Percentiles rank a stretch among this genome's conserved stretches.
Evolutionary conservation across 2,888 invertebrate genomes (phyloP).

Genomic region (Andricus curvator): DNA sequence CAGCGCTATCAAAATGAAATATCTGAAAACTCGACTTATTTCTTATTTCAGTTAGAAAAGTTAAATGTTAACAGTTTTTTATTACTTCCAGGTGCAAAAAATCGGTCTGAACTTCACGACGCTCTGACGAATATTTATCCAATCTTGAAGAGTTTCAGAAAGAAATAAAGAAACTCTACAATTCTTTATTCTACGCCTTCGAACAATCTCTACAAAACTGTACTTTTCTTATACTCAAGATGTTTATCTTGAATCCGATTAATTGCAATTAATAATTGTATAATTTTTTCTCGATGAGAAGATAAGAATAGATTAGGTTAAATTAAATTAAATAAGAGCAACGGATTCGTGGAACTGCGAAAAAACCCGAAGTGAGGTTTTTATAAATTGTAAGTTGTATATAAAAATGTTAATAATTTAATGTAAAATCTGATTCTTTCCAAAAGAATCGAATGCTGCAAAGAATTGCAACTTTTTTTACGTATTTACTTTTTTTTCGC

Average conservation of each 20-base stretch:
- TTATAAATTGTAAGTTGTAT: neutral
- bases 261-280: neutral
- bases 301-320: neutral
- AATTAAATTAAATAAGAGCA: neutral
- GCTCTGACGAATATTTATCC: slow-evolving; percentile 97
- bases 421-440: neutral
- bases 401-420: neutral
- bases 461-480: neutral
- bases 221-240: neutral
- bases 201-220: neutral
- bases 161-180: slow-evolving; percentile 79
- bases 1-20: too few species aligned
- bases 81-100: slow-evolving; percentile 89
- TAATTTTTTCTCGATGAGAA: neutral
- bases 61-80: neutral
- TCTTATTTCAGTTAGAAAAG: slow-evolving; percentile 18
- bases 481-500: neutral
- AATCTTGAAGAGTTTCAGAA: slow-evolving; percentile 95
- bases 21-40: too few species aligned
- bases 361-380: neutral
- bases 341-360: neutral
- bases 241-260: neutral
- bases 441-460: neutral
- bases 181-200: neutral
- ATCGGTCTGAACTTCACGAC: slow-evolving; percentile 93